Evolutionary conservation across 2,888 invertebrate species (phyloP).

Genomic region (Epistrophe eligans): DNA sequence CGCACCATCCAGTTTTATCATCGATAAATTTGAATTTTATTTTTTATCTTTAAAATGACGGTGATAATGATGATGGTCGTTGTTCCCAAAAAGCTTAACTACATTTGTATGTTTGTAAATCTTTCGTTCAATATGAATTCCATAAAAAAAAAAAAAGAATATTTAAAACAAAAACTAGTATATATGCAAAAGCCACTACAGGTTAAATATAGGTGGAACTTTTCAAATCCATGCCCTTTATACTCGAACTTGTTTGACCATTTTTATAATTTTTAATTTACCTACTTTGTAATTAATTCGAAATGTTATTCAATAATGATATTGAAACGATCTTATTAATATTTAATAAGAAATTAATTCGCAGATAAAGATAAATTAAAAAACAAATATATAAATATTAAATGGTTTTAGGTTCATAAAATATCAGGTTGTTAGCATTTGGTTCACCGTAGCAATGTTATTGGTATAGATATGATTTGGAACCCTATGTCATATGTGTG

Average conservation of each 20-base stretch:
- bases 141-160: not conserved
- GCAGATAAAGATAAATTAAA: slow-evolving; percentile 22
- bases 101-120: not conserved
- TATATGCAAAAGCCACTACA: slow-evolving; percentile 44
- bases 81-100: slow-evolving; percentile 18
- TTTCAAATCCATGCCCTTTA: slow-evolving; percentile 5
- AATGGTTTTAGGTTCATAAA: slow-evolving; percentile 46
- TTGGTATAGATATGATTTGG: not conserved
- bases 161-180: slow-evolving; percentile 5
- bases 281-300: slow-evolving; percentile 39
- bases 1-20: slow-evolving; percentile 65
- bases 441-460: not conserved
- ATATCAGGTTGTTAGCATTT: slow-evolving; percentile 23
- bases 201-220: not conserved
- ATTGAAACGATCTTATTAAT: slow-evolving; percentile 50
- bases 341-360: slow-evolving; percentile 53
- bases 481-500: not conserved
- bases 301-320: slow-evolving; percentile 12
- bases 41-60: slow-evolving; percentile 39
- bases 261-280: slow-evolving; percentile 11
- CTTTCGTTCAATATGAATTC: not conserved
- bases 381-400: slow-evolving; percentile 6
- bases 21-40: slow-evolving; percentile 65
- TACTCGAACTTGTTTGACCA: slow-evolving; percentile 3
- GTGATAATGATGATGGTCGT: slow-evolving; percentile 3